Base-by-base conservation (phyloP, 2,797 vertebrate genomes). In the Echeneis naucrates region DNA sequence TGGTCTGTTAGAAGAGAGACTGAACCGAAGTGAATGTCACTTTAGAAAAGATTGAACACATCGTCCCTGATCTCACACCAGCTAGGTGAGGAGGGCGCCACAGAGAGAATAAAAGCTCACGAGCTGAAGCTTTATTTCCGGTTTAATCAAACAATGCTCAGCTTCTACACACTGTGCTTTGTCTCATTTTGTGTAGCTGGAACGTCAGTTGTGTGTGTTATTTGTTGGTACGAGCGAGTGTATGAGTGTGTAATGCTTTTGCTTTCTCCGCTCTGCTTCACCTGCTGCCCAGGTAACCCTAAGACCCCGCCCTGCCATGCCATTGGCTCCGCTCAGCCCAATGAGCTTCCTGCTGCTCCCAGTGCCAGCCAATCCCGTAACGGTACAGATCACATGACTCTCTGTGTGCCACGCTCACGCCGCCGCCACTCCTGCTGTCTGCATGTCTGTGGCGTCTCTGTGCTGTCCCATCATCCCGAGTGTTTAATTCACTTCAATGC, bases 271-370 rank as follows among this genome's bases (percentile, higher is more conserved):
- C 95, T 97, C 91, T 96, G 95, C 94, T 95, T 95, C 92, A 95
- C 93, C 94, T 96, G 95, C 92, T 92, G 92, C 95, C 88, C 96
- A 98, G 98, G 96, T 97, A 95, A 97, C 94, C 95, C 95, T 95
- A 96, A 96, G 96, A 96, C 93, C 95, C 95, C 91, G 90, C 93
- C 95, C 94, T 92, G 93, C 95, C 87, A 75, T 89, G 87, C 95
- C 92, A 93, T 95, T 95, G 96, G 94, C 88, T 92, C 88, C 89
- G 92, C 94, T 90, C 94, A 93, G 93, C 89, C 95, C 95, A 93
- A 95, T 95, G 95, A 96, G 89, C 92, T 94, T 65, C 84, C 91
- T 79, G 83, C 91, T 73, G 86, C 88, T 91, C 77, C 87, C 77
- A 69, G 83, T 68, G 73, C 92, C 90, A 87, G 75, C 89, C 95